Percentiles rank a stretch among this genome's conserved stretches.
These are phyloP conservation scores for Periphyllus acericola DNA, from an alignment of 2,888 invertebrate genomes.

Conservation along the genomic window DNA sequence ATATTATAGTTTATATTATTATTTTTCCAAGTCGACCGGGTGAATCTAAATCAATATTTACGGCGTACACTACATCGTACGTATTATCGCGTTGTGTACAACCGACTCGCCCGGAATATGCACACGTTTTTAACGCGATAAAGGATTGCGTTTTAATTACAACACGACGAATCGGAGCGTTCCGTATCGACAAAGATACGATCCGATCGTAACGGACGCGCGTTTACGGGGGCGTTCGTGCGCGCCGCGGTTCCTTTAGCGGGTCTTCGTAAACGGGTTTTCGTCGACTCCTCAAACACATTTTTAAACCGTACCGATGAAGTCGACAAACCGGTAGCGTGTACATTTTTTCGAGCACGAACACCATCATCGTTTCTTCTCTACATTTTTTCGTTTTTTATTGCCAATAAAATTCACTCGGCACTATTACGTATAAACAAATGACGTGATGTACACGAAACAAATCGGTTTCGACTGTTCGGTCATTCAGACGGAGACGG, in stretches of 20 bases:
- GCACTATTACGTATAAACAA: not conserved
- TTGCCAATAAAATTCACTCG: not conserved
- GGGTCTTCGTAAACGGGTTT: conserved; percentile 12
- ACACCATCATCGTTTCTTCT: not conserved
- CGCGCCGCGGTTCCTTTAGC: too few relatives aligned
- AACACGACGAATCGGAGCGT: too few relatives aligned
- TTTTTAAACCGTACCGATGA: not conserved
- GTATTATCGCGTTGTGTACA: too few relatives aligned
- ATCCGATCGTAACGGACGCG: too few relatives aligned
- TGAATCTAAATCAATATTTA: too few relatives aligned
- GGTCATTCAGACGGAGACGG: not conserved
- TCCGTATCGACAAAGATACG: too few relatives aligned
- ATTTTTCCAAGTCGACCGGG: too few relatives aligned
- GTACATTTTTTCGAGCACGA: conserved; percentile 20
- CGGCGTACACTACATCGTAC: too few relatives aligned
- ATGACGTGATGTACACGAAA: not conserved
- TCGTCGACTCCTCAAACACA: not conserved
- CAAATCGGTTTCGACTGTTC: not conserved
- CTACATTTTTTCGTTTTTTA: not conserved
- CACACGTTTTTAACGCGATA: too few relatives aligned
- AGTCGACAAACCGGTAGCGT: conserved; percentile 44
- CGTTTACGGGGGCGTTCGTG: not conserved
- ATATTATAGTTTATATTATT: too few relatives aligned
- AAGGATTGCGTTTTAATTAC: too few relatives aligned
- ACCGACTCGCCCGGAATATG: too few relatives aligned